Conservation (phyloP, 2,113 vertebrate genomes). For the Verasper variegatus region DNA sequence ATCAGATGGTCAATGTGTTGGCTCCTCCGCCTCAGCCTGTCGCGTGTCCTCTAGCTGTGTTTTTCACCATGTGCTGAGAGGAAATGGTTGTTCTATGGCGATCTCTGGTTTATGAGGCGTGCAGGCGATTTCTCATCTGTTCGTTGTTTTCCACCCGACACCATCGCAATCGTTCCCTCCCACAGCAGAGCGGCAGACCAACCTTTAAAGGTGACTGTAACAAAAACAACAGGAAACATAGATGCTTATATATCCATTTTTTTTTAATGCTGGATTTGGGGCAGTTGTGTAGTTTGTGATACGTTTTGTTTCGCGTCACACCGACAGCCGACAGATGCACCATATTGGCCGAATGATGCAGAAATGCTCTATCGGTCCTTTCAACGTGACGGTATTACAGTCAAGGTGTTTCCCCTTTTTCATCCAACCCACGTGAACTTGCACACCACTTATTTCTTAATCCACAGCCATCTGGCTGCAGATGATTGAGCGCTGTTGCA, state of each 20-base stretch:
- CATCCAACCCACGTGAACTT: constrained; percentile 38
- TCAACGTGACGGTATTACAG: constrained; percentile 7
- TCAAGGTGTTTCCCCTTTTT: constrained; percentile 48
- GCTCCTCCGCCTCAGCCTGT: constrained; percentile 68
- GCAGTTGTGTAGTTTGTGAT: too few relatives aligned
- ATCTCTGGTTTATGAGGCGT: constrained; percentile 79
- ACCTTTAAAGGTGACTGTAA: constrained; percentile 56
- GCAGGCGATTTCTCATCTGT: constrained; percentile 71
- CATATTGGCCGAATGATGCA: constrained; percentile 22
- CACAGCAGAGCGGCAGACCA: constrained; percentile 46
- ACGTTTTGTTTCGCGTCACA: too few relatives aligned
- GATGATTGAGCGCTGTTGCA: constrained; percentile 74
- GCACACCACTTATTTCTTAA: constrained; percentile 60
- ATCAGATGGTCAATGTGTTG: constrained; percentile 73
- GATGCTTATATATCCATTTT: too few relatives aligned
- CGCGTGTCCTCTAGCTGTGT: constrained; percentile 71
- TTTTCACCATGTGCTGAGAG: constrained; percentile 63
- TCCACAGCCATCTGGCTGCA: constrained; percentile 72
- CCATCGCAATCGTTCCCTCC: constrained; percentile 35
- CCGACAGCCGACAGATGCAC: not conserved
- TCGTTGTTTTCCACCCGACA: constrained; percentile 57
- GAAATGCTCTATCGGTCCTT: not conserved
- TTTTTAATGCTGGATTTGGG: too few relatives aligned
- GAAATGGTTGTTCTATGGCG: constrained; percentile 71
- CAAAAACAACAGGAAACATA: constrained; percentile 48